phyloP scores from a whole-genome alignment of 2,113 vertebrate genomes.

The Emydocephalus ijimae region DNA sequence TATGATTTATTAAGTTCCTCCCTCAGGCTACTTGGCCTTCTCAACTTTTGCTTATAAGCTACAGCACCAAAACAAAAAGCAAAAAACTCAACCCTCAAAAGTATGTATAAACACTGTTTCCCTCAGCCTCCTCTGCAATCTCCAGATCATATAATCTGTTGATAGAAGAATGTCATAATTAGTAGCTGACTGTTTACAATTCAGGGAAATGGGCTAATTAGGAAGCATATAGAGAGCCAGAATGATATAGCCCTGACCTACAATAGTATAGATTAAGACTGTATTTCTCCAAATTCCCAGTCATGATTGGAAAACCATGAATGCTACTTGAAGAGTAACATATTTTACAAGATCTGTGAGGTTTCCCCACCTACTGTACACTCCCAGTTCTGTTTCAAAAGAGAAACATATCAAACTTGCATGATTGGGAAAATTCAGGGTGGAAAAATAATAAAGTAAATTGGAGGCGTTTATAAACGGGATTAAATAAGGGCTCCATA shows the following conservation, averaged over 20 bases:
- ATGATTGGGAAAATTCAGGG: neutral
- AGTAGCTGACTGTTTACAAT: neutral
- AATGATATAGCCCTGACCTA: neutral
- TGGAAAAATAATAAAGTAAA: neutral
- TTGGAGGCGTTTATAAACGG: neutral
- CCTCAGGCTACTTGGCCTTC: constrained; percentile 47
- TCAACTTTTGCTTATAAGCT: constrained; percentile 43
- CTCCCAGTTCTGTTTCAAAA: neutral
- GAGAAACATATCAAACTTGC: neutral
- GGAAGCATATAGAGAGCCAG: neutral
- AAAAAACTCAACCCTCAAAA: constrained; percentile 26
- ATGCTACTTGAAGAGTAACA: neutral
- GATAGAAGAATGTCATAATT: constrained; percentile 12
- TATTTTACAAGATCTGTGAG: neutral
- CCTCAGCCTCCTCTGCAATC: neutral
- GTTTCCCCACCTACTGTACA: neutral
- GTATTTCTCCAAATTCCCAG: neutral
- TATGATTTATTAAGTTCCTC: constrained; percentile 57
- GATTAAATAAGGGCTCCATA: neutral
- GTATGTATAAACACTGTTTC: constrained; percentile 9
- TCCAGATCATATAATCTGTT: constrained; percentile 24
- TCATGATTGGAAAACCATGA: neutral
- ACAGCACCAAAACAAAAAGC: constrained; percentile 36
- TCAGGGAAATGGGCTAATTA: neutral
- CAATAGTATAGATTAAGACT: neutral